Percentiles rank a stretch among this genome's conserved stretches.
Evolutionary conservation across 2,113 vertebrate species (phyloP).

Genomic region (Oncorhynchus kisutch): DNA sequence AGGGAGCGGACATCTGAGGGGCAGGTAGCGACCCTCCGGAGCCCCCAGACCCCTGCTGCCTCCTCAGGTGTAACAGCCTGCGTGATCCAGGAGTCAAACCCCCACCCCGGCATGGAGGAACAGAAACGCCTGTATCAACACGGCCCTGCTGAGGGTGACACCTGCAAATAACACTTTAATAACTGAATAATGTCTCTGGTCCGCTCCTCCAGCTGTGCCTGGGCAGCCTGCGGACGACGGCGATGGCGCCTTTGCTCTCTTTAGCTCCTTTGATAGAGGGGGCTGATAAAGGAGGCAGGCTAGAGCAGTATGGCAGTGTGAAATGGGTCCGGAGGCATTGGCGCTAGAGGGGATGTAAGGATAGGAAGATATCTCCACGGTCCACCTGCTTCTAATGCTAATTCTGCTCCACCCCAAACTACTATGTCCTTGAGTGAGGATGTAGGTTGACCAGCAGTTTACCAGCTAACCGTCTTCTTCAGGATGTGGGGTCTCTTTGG

Average conservation of each 20-base stretch:
- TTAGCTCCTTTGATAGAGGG: not conserved
- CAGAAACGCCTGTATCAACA: conserved; percentile 39
- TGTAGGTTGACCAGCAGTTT: not conserved
- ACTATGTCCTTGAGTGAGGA: conserved; percentile 1
- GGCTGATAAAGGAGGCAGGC: not conserved
- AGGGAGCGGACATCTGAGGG: conserved; percentile 24
- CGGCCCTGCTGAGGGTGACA: conserved; percentile 64
- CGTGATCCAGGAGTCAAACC: conserved; percentile 5
- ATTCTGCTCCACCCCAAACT: conserved; percentile 31
- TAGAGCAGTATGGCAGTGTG: not conserved
- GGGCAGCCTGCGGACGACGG: not conserved
- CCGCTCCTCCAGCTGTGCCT: not conserved
- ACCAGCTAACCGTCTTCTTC: not conserved
- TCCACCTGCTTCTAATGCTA: conserved; percentile 40
- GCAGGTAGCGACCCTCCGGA: conserved; percentile 29
- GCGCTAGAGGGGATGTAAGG: not conserved
- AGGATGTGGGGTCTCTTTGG: not conserved
- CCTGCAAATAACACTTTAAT: conserved; percentile 69
- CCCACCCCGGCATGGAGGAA: not conserved
- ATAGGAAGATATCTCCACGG: conserved; percentile 38
- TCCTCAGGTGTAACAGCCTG: conserved; percentile 3
- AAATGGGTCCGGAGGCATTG: conserved; percentile 8
- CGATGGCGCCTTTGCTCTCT: not conserved
- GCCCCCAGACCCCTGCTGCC: conserved; percentile 27
- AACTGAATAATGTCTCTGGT: conserved; percentile 62